These are phyloP conservation scores for Platerodrilus igneus DNA, from an alignment of 2,888 invertebrate genomes.

Conservation along the genomic window DNA sequence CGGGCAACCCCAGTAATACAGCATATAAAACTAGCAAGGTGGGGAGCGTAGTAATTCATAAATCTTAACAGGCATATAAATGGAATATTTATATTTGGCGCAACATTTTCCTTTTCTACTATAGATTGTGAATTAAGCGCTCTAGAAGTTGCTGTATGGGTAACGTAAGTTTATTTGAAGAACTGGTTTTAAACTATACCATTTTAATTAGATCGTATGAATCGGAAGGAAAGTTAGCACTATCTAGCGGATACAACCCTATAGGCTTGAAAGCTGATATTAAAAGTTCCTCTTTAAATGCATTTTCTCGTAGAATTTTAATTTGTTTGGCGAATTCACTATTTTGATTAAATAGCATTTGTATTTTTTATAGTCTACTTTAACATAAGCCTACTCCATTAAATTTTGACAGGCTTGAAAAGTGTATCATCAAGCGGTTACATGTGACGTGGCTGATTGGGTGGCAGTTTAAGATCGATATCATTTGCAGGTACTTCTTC, in stretches of 20 bases:
- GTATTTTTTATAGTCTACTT: slow-evolving; percentile 6
- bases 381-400: slow-evolving; percentile 14
- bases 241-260: slow-evolving; percentile 1
- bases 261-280: slow-evolving; percentile 5
- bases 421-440: slow-evolving; percentile 15
- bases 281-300: slow-evolving; percentile 3
- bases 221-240: too few relatives aligned
- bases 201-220: too few relatives aligned
- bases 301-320: slow-evolving; percentile 2
- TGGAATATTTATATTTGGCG: too few relatives aligned
- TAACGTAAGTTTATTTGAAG: too few relatives aligned
- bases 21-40: too few relatives aligned
- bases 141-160: too few relatives aligned
- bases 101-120: too few relatives aligned
- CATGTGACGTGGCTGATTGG: slow-evolving; percentile 15
- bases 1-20: too few relatives aligned
- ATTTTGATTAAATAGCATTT: slow-evolving; percentile 2
- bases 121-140: too few relatives aligned
- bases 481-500: slow-evolving; percentile 16
- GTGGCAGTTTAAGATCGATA: slow-evolving; percentile 14
- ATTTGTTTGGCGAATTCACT: neutral
- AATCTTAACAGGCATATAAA: too few relatives aligned
- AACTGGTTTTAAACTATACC: too few relatives aligned
- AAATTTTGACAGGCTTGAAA: slow-evolving; percentile 14
- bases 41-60: too few relatives aligned